Evolutionary conservation across 30 jellyfish, hydroid and myxozoan species (phyloP), one percentile per base, ranked within the genome.

Genomic region (Turritopsis rubra): DNA sequence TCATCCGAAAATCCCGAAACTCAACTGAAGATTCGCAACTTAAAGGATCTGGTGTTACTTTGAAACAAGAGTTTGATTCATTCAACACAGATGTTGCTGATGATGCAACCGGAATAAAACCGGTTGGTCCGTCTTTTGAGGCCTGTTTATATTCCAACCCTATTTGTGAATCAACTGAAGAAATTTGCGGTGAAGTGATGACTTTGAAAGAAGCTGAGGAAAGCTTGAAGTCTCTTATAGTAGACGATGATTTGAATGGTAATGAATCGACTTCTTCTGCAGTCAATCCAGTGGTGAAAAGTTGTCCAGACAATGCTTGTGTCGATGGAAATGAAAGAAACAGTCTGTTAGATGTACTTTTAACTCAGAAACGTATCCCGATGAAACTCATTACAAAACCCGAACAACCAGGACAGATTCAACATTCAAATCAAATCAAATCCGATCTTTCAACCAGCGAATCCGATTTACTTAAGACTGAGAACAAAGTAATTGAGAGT

Each of bases 91-190:
- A 60, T 22, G 19, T n/a, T 68, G 31, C 8, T n/a, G 28, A n/a
- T 68, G 30, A 23, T 9, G 77, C 19, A 8, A 23, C 77, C 0
- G 21, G 23, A 18, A 77, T 77, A 26, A 77, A 77, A 77, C 85
- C 85, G 21, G 85, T 66, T 27, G 72, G 70, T 9, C 85, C 85
- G 1, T n/a, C 85, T 52, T 26, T 77, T 26, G 85, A 77, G 29
- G 66, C 85, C 29, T 60, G 66, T 77, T 53, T 72, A 72, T 3
- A 41, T 41, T 41, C 60, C 60, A 22, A 68, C 19, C 23, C 23
- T 26, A 73, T 24, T 19, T 24, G 53, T 13, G 85, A 52, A 24
- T 60, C 41, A 24, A 21, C 27, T 18, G 72, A 30, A 13, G 23
- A n/a, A 19, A 27, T 24, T 23, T 0, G 52, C 20, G 65, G 28